Percentiles rank a stretch among this genome's conserved stretches.
These are phyloP conservation scores for Triplophysa rosa DNA, from an alignment of 2,113 vertebrate genomes.

Conservation along the genomic window DNA sequence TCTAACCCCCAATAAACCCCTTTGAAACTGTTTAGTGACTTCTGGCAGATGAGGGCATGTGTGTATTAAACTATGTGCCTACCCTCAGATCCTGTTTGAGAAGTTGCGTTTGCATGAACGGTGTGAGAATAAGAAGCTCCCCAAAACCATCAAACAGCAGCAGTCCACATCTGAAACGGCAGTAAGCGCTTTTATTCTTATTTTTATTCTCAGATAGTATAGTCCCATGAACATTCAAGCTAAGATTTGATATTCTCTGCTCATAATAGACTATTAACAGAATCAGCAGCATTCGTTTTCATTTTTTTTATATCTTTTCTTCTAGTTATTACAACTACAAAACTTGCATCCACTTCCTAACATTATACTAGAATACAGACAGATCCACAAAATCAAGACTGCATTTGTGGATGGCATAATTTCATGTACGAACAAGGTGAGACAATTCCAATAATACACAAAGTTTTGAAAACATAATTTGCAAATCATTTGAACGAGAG, in stretches of 20 bases:
- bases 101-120: conserved; percentile 82
- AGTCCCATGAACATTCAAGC: not conserved
- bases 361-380: conserved; percentile 88
- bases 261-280: too few relatives aligned
- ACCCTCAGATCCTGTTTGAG: conserved; percentile 83
- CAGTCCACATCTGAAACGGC: conserved; percentile 86
- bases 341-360: conserved; percentile 88
- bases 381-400: conserved; percentile 92
- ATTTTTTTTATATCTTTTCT: conserved; percentile 51
- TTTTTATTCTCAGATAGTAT: not conserved
- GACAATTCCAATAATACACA: conserved; percentile 2
- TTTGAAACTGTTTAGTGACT: not conserved
- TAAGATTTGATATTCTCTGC: too few relatives aligned
- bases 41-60: not conserved
- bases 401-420: conserved; percentile 86
- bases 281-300: too few relatives aligned
- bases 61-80: conserved; percentile 13
- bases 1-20: too few relatives aligned
- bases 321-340: conserved; percentile 82
- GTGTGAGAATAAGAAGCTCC: conserved; percentile 76
- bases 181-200: conserved; percentile 65
- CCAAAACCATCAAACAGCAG: conserved; percentile 75
- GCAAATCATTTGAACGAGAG: not conserved
- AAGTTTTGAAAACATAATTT: not conserved
- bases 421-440: conserved; percentile 81